A percentile compares a stretch with the other conserved stretches of the same genome.
Evolutionary conservation across 2,888 invertebrate genomes (phyloP).

Genomic region (Rutpela maculata): DNA sequence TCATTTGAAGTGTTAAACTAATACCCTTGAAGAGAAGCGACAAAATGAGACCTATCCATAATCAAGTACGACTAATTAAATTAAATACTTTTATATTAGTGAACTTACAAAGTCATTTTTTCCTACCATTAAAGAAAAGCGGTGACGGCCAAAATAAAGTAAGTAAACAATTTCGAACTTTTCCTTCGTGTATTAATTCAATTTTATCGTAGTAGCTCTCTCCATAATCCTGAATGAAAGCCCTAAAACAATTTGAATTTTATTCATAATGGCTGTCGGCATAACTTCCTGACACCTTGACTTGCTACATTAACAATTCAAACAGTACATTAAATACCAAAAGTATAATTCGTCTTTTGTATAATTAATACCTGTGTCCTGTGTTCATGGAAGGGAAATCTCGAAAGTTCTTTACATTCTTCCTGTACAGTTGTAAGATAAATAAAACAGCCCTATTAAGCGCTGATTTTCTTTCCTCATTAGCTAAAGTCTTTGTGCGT

Average conservation of each 20-base stretch:
- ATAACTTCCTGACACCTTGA: not conserved
- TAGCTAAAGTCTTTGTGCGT: too few species aligned
- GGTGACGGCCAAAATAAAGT: not conserved
- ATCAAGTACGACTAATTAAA: not conserved
- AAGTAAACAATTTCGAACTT: not conserved
- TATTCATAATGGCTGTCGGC: not conserved
- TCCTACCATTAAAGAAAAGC: not conserved
- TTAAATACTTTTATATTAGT: not conserved
- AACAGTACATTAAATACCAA: not conserved
- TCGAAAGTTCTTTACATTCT: not conserved
- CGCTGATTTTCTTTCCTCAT: too few species aligned
- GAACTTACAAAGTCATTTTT: not conserved
- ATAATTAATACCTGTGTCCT: not conserved
- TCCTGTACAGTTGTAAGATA: not conserved
- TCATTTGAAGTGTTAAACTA: not conserved
- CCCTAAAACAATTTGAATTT: not conserved
- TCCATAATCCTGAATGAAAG: not conserved
- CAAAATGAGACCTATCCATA: not conserved
- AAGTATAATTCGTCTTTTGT: not conserved
- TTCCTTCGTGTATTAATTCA: not conserved
- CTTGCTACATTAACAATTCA: not conserved
- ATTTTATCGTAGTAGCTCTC: not conserved
- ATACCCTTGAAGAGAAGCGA: not conserved
- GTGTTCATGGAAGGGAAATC: not conserved
- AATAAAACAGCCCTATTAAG: too few species aligned